Evolutionary conservation across 1,140 invertebrate genomes (phyloP).

Genomic region (Delia radicum): DNA sequence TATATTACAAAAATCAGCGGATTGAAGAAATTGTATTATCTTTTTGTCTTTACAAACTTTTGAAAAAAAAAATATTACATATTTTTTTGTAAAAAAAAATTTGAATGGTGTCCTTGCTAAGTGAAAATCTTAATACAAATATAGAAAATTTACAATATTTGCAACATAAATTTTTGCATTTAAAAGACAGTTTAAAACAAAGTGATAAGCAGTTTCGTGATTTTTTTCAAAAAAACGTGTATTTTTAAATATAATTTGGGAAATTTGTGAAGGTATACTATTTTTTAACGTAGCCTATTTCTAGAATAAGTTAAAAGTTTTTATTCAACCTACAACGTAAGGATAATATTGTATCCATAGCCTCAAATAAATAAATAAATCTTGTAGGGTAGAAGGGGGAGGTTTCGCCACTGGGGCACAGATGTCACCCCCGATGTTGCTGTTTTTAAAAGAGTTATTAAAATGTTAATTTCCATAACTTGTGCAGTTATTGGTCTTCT

Average conservation of each 20-base stretch:
- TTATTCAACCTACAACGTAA: background rate
- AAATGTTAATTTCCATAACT: no score
- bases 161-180: conserved; percentile 2
- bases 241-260: conserved; percentile 2
- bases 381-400: no score
- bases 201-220: background rate
- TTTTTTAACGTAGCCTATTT: background rate
- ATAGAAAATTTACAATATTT: background rate
- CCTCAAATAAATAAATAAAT: no score
- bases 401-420: no score
- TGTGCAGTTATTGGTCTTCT: no score
- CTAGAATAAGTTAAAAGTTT: background rate
- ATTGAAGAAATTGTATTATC: background rate
- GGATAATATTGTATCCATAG: no score
- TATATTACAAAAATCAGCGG: background rate
- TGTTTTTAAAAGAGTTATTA: no score
- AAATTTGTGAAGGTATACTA: background rate
- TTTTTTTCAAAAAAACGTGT: background rate
- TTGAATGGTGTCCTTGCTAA: conserved; percentile 22
- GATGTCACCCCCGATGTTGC: no score
- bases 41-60: no score
- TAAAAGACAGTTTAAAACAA: background rate
- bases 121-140: background rate
- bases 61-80: background rate
- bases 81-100: background rate